A percentile compares a stretch with the other conserved stretches of the same genome.
phyloP scores from a whole-genome alignment of 1,140 invertebrate genomes.

The Drosophila ohnishii region DNA sequence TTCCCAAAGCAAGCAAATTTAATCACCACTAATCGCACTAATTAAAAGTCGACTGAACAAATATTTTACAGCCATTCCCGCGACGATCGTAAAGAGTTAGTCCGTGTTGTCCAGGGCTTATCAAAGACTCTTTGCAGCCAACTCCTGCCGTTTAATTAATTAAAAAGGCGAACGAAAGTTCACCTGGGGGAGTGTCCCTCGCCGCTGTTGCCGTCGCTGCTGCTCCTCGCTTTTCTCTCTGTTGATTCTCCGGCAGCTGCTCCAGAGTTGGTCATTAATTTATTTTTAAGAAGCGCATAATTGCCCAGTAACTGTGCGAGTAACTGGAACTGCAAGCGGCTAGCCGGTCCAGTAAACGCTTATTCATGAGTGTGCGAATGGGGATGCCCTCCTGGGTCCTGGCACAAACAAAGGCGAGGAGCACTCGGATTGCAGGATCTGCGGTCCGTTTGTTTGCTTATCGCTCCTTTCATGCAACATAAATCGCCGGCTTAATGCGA shows the following conservation, averaged over 20 bases:
- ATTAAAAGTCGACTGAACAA: constrained; percentile 42
- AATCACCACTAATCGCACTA: constrained; percentile 31
- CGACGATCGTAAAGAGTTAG: constrained; percentile 22
- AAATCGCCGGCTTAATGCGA: constrained; percentile 70
- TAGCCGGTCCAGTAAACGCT: constrained; percentile 26
- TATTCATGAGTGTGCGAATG: constrained; percentile 23
- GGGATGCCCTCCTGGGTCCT: not conserved
- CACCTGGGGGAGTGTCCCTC: constrained; percentile 31
- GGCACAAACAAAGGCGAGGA: constrained; percentile 21
- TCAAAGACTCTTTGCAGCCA: constrained; percentile 18
- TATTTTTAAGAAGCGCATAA: constrained; percentile 72
- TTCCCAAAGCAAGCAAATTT: not conserved
- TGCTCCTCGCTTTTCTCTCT: not conserved
- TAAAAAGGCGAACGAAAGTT: constrained; percentile 29
- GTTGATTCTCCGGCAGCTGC: constrained; percentile 6
- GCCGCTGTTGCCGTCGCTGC: not conserved
- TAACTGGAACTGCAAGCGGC: constrained; percentile 37
- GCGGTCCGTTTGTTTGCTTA: constrained; percentile 50
- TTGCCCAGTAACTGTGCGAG: constrained; percentile 39
- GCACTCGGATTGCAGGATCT: constrained; percentile 59
- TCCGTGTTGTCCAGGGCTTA: constrained; percentile 9
- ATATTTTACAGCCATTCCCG: constrained; percentile 22
- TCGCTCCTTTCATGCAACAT: constrained; percentile 59
- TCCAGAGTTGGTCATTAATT: constrained; percentile 47
- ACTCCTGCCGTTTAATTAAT: constrained; percentile 48